These are phyloP conservation scores for Phallusia fumigata DNA, from an alignment of 23 tunicate species.

Conservation along the genomic window DNA sequence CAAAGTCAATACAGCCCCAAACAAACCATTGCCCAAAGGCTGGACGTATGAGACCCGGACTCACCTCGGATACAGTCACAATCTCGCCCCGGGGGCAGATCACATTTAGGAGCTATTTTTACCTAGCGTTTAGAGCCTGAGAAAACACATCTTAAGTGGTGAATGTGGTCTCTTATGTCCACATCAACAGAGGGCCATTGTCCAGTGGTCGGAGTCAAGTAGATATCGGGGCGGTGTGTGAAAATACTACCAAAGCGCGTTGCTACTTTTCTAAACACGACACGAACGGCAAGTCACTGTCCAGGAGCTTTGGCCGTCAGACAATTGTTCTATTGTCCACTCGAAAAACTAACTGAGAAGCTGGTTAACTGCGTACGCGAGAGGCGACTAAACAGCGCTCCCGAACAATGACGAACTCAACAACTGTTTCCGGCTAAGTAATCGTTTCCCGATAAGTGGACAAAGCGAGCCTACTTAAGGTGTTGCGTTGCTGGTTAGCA, in stretches of 20 bases:
- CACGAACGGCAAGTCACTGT: neutral
- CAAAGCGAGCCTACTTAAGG: no score
- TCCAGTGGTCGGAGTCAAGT: neutral
- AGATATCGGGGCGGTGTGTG: conserved; percentile 1
- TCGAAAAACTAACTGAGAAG: no score
- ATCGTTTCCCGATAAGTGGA: no score
- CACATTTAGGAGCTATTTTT: neutral
- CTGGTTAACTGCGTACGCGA: no score
- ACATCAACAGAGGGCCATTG: neutral
- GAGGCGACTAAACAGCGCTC: no score
- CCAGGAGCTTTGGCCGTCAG: no score
- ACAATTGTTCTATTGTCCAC: no score
- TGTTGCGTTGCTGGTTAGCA: no score
- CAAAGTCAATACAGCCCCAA: neutral
- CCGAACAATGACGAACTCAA: no score
- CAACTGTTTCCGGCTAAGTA: no score
- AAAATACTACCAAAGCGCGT: neutral
- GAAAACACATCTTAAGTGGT: neutral
- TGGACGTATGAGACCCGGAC: neutral
- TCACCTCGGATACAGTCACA: no score
- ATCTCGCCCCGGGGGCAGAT: neutral
- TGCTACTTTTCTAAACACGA: neutral
- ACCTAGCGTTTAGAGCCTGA: neutral
- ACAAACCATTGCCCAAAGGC: neutral
- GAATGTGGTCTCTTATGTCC: conserved; percentile 6